Percentiles rank a stretch among this genome's conserved stretches.
phyloP scores from a whole-genome alignment of 2,888 invertebrate genomes.

The Hydraecia micacea region DNA sequence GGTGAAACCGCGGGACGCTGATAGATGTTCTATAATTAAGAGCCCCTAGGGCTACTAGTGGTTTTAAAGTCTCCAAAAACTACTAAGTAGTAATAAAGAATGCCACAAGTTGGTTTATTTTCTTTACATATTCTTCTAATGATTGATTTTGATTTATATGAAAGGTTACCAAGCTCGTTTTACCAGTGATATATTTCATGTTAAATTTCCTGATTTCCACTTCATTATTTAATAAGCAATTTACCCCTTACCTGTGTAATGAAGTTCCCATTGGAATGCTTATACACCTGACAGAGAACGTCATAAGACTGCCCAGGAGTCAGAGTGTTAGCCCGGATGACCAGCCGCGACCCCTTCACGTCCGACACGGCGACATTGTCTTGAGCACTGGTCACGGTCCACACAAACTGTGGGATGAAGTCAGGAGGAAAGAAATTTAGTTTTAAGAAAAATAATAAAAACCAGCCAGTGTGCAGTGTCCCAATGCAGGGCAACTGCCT shows the following conservation, averaged over 20 bases:
- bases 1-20: no score
- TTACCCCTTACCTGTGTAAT: conserved; percentile 75
- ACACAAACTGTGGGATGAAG: conserved; percentile 73
- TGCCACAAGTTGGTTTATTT: not conserved
- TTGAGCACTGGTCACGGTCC: conserved; percentile 70
- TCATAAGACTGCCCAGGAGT: conserved; percentile 71
- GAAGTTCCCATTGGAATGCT: conserved; percentile 66
- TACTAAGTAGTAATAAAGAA: not conserved
- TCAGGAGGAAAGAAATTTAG: not conserved
- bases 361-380: conserved; percentile 67
- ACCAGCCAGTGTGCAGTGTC: not conserved
- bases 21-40: not conserved
- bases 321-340: conserved; percentile 71
- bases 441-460: not conserved
- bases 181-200: not conserved
- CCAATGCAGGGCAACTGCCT: not conserved
- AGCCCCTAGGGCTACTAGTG: not conserved
- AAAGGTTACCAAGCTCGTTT: not conserved
- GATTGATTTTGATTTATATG: not conserved
- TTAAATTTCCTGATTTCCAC: not conserved
- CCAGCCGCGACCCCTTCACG: conserved; percentile 70
- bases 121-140: not conserved
- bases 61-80: not conserved
- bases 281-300: conserved; percentile 72
- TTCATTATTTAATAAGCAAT: not conserved